A percentile compares a stretch with the other conserved stretches of the same genome.
These are phyloP conservation scores for Hartigia nigra DNA, from an alignment of 2,888 invertebrate genomes.

Conservation along the genomic window DNA sequence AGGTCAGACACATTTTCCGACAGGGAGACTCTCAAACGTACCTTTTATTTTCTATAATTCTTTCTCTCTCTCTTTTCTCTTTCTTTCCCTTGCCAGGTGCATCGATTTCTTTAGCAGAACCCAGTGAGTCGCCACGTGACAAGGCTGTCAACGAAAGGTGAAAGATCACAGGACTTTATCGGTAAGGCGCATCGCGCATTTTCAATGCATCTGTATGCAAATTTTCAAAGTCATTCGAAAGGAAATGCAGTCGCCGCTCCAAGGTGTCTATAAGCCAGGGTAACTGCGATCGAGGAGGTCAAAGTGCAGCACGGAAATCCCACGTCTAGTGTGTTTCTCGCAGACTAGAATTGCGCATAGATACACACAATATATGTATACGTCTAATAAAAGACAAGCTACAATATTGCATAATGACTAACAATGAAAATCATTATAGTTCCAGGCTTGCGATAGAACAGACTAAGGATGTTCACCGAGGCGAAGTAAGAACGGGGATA, in stretches of 20 bases:
- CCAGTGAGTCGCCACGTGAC: neutral
- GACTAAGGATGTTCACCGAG: neutral
- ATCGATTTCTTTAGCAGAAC: neutral
- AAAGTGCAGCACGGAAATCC: neutral
- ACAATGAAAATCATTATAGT: neutral
- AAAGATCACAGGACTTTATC: neutral
- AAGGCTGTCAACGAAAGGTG: neutral
- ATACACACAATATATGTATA: neutral
- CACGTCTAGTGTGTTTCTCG: neutral
- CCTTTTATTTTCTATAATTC: neutral
- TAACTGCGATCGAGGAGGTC: neutral
- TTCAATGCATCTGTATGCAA: neutral
- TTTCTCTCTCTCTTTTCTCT: neutral
- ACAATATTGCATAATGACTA: neutral
- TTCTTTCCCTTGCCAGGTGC: neutral
- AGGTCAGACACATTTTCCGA: conserved; percentile 52
- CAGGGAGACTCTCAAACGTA: neutral
- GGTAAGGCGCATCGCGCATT: neutral
- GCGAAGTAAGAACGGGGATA: neutral
- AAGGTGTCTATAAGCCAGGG: neutral
- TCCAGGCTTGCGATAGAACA: neutral
- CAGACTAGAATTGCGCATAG: neutral
- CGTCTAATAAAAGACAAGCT: neutral
- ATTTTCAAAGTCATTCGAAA: neutral
- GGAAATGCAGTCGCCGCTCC: neutral